Percentiles rank a stretch among this genome's conserved stretches.
These are phyloP conservation scores for Eudorcas thomsonii DNA, from an alignment of 2,113 vertebrate genomes.

Conservation along the genomic window DNA sequence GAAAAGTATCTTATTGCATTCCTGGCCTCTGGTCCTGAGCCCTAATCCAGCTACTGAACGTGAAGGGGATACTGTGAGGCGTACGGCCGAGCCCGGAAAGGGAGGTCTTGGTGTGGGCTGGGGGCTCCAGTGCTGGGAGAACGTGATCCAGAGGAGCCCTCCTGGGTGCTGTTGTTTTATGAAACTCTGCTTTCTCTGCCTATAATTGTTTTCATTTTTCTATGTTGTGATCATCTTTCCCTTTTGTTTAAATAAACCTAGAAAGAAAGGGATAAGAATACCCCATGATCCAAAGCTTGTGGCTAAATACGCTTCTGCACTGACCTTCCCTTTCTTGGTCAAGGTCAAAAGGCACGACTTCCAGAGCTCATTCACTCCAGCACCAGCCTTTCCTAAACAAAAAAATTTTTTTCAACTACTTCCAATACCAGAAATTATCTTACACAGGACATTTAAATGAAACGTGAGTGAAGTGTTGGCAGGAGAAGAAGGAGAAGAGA, in stretches of 20 bases:
- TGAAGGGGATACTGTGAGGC: slow-evolving; percentile 61
- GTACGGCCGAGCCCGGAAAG: background rate
- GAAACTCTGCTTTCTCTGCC: background rate
- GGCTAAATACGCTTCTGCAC: slow-evolving; percentile 70
- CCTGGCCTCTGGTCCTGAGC: slow-evolving; percentile 59
- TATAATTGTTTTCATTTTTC: slow-evolving; percentile 60
- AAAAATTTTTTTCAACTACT: background rate
- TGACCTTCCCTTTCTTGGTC: slow-evolving; percentile 44
- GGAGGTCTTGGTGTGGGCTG: background rate
- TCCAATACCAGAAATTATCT: slow-evolving; percentile 74
- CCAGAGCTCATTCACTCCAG: slow-evolving; percentile 1
- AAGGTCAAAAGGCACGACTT: slow-evolving; percentile 74
- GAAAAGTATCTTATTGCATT: slow-evolving; percentile 77
- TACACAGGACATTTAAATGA: background rate
- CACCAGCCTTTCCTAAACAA: slow-evolving; percentile 49
- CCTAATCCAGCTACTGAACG: slow-evolving; percentile 68
- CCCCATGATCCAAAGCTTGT: background rate
- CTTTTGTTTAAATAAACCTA: slow-evolving; percentile 77
- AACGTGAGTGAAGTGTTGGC: background rate
- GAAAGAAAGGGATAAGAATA: background rate
- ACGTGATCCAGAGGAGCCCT: background rate
- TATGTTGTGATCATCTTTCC: slow-evolving; percentile 70
- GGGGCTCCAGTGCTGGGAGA: background rate
- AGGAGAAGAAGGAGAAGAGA: background rate
- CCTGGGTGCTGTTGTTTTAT: background rate